A percentile compares a stretch with the other conserved stretches of the same genome.
These are phyloP conservation scores for Sycophila texana DNA, from an alignment of 2,888 invertebrate genomes.

Conservation along the genomic window DNA sequence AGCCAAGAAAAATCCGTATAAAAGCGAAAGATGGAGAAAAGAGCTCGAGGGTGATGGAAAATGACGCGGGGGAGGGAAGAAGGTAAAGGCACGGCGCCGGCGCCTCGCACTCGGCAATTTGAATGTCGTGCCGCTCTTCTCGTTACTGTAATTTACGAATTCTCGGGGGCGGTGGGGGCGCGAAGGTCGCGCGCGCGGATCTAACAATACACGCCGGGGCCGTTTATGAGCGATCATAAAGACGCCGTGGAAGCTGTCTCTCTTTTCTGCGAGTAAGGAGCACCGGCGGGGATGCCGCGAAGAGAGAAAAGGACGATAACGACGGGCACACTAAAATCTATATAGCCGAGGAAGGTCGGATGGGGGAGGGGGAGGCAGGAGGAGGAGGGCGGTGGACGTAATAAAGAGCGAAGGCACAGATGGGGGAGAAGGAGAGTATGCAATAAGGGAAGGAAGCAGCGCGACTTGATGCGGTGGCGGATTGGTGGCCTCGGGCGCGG, in stretches of 20 bases:
- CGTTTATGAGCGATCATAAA: constrained; percentile 56
- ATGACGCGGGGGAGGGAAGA: too few relatives aligned
- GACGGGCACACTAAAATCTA: constrained; percentile 38
- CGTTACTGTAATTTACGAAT: constrained; percentile 72
- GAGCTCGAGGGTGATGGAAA: too few relatives aligned
- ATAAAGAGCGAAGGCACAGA: constrained; percentile 46
- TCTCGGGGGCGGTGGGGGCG: constrained; percentile 59
- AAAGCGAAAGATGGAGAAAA: too few relatives aligned
- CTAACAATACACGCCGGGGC: constrained; percentile 45
- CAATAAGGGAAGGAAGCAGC: constrained; percentile 54
- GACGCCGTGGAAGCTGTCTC: constrained; percentile 40
- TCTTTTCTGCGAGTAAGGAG: neutral
- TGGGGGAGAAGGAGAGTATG: constrained; percentile 46
- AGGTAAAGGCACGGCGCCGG: constrained; percentile 37
- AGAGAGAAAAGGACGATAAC: constrained; percentile 60
- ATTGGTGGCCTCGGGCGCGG: constrained; percentile 75
- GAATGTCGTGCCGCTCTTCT: constrained; percentile 51
- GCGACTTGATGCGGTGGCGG: constrained; percentile 65
- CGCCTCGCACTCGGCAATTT: constrained; percentile 57
- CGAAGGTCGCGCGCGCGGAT: constrained; percentile 20
- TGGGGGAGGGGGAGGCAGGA: constrained; percentile 37
- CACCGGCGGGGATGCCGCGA: constrained; percentile 19
- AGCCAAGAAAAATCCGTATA: too few relatives aligned
- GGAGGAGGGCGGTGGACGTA: constrained; percentile 34
- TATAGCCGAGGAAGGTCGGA: constrained; percentile 50